A percentile compares a stretch with the other conserved stretches of the same genome.
Evolutionary conservation across 2,888 invertebrate genomes (phyloP).

Genomic region (Leptodirus hochenwartii): DNA sequence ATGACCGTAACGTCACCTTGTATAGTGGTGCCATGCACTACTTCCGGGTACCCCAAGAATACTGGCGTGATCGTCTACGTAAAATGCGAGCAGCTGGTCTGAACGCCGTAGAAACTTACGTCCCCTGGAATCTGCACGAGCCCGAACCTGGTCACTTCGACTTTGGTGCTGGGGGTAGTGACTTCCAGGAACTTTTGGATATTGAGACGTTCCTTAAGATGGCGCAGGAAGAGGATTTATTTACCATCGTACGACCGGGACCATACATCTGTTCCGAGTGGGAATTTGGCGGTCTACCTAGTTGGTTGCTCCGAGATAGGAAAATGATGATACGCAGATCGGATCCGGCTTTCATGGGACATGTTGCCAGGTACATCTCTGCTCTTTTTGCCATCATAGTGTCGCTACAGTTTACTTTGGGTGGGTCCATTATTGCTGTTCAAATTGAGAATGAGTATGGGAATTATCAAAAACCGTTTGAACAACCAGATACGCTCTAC

Average conservation of each 20-base stretch:
- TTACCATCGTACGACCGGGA: conserved; percentile 66
- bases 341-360: conserved; percentile 25
- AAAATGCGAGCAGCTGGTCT: conserved; percentile 69
- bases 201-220: conserved; percentile 43
- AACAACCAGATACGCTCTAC: conserved; percentile 23
- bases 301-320: conserved; percentile 30
- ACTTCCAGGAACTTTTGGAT: conserved; percentile 40
- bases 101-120: conserved; percentile 68
- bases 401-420: conserved; percentile 42
- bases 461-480: conserved; percentile 26
- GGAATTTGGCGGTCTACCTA: conserved; percentile 33
- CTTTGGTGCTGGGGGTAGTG: conserved; percentile 41
- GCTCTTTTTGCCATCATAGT: conserved; percentile 30
- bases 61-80: conserved; percentile 61
- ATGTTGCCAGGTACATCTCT: conserved; percentile 32
- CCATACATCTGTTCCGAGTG: conserved; percentile 86
- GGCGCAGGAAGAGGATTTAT: conserved; percentile 56
- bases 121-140: conserved; percentile 82
- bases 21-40: conserved; percentile 57
- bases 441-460: conserved; percentile 93
- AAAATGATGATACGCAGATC: conserved; percentile 29
- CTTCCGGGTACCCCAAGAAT: conserved; percentile 57
- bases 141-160: conserved; percentile 36
- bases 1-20: conserved; percentile 26
- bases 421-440: conserved; percentile 73